Base-by-base conservation (phyloP, 2,888 invertebrate genomes). In the Laothoe populi region DNA sequence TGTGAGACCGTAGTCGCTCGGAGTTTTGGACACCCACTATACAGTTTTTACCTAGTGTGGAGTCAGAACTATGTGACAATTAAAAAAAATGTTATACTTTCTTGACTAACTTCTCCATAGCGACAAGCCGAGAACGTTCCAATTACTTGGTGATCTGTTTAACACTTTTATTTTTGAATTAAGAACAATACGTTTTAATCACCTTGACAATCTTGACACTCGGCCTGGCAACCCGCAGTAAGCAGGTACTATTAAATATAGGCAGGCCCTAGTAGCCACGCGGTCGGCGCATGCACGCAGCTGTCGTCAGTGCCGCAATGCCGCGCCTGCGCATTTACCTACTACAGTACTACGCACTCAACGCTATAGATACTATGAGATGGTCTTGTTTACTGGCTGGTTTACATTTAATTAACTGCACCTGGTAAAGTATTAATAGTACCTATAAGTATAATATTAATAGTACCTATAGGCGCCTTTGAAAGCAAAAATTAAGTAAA, bases 251-350 rank as follows among this genome's bases (percentile, higher is more conserved):
- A 42, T 16, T 42, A 42, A 42, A 31, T 31, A 31, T 44, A 44
- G 16, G 44, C 19, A 44, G 13, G 68, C 71, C 70, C 72, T 62
- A 44, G 60, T 19, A 57, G n/a, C 63, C 78, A 79, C 81, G 81
- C 75, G 71, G 64, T n/a, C 65, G 60, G 64, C 70, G 79, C 81
- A 81, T 80, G 82, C 71, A 38, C 38, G 59, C 74, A 73, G 44
- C n/a, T 72, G 70, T 71, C 71, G 72, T 71, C 72, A 72, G 57
- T 65, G 64, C 63, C 66, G 67, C 77, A 80, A 64, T 74, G 70
- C 74, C 70, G 73, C 72, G 72, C 74, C 71, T 68, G 78, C 70
- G 38, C 38, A 38, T 38, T 38, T 38, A 64, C n/a, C n/a, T n/a
- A n/a, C n/a, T n/a, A n/a, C n/a, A n/a, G n/a, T n/a, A n/a, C 66